Evolutionary conservation across 2,888 invertebrate species (phyloP).

Genomic region (Phalera bucephala): DNA sequence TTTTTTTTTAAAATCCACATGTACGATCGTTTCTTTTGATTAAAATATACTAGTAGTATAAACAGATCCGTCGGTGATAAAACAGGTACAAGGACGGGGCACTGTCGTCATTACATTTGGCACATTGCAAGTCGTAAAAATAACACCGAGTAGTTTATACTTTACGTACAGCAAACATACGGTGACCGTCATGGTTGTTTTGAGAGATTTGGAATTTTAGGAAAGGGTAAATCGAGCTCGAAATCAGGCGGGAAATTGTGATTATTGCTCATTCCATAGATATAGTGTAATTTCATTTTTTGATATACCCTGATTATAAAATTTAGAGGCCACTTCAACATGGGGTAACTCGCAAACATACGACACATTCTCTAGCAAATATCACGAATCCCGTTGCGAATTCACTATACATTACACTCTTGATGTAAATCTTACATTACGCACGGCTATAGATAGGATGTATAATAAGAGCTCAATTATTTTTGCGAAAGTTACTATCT

Average conservation of each 20-base stretch:
- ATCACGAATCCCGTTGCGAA: too few relatives aligned
- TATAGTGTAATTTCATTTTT: too few relatives aligned
- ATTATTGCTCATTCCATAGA: not conserved
- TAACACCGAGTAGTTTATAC: not conserved
- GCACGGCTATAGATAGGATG: too few relatives aligned
- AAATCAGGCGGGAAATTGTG: not conserved
- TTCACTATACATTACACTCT: too few relatives aligned
- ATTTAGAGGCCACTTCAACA: too few relatives aligned
- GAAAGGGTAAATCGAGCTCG: not conserved
- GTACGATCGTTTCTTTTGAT: constrained; percentile 4
- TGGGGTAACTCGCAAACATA: too few relatives aligned
- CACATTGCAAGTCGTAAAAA: not conserved
- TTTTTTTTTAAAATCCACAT: not conserved
- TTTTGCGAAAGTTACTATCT: too few relatives aligned
- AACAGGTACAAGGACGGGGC: constrained; percentile 1
- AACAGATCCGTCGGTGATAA: constrained; percentile 1
- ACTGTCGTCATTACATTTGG: constrained; percentile 2
- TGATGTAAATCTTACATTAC: too few relatives aligned
- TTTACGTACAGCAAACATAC: not conserved
- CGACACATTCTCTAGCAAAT: too few relatives aligned
- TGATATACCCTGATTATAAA: too few relatives aligned
- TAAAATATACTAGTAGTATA: constrained; percentile 2
- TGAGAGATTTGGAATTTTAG: too few relatives aligned
- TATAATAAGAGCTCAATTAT: too few relatives aligned
- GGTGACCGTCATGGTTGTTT: not conserved